Percentiles rank a stretch among this genome's conserved stretches.
These are phyloP conservation scores for Marisa cornuarietis DNA, from an alignment of 1,140 invertebrate species.

Conservation along the genomic window DNA sequence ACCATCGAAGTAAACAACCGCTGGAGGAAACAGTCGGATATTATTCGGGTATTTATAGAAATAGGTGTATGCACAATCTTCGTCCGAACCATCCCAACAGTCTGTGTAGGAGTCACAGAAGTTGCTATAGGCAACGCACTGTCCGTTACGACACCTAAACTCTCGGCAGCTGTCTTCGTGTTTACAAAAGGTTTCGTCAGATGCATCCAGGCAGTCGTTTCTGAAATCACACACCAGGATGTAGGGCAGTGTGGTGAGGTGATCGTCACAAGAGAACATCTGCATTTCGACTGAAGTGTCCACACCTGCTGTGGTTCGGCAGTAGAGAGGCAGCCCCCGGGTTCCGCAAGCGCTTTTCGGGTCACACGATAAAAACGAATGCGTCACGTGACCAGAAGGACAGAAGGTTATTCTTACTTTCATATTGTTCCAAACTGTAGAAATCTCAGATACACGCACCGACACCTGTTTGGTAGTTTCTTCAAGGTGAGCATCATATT, in stretches of 20 bases:
- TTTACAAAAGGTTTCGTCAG: constrained; percentile 10
- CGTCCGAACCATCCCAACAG: constrained; percentile 19
- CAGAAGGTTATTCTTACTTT: not conserved
- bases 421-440: not conserved
- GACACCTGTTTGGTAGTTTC: not conserved
- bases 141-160: not conserved
- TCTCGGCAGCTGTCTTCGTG: not conserved
- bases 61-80: not conserved
- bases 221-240: constrained; percentile 19
- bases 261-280: constrained; percentile 11
- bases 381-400: not conserved
- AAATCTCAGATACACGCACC: not conserved
- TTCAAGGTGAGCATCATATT: not conserved
- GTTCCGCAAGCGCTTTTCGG: not conserved
- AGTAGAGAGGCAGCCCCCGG: not conserved
- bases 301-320: not conserved
- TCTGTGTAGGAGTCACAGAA: not conserved
- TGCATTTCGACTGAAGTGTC: not conserved
- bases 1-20: not conserved
- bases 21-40: not conserved
- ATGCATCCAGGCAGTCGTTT: constrained; percentile 10
- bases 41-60: not conserved
- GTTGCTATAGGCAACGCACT: not conserved
- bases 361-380: constrained; percentile 15
- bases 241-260: not conserved